Evolutionary conservation across 1,140 invertebrate species (phyloP).

Genomic region (Cydia amplana): DNA sequence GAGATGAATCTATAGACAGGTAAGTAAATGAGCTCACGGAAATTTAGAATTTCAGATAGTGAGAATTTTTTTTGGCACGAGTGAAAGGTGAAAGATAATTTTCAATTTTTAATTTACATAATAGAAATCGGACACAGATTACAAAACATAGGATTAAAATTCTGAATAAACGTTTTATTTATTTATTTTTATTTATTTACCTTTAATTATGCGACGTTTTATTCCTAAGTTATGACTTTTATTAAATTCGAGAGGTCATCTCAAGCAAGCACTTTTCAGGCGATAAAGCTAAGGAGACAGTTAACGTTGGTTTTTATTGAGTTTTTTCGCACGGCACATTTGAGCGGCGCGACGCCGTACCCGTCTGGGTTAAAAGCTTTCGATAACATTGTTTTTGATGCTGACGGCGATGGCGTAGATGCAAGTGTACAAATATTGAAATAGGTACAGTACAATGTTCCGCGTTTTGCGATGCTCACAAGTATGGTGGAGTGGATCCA

Average conservation of each 20-base stretch:
- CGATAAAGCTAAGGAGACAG: slow-evolving; percentile 54
- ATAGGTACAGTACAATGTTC: neutral
- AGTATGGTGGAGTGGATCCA: no score
- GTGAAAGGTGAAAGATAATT: no score
- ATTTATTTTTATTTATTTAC: no score
- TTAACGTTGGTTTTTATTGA: slow-evolving; percentile 55
- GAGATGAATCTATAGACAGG: no score
- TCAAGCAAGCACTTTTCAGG: slow-evolving; percentile 48
- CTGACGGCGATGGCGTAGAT: neutral
- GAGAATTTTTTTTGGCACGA: no score
- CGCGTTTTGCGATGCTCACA: neutral
- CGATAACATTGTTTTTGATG: slow-evolving; percentile 22
- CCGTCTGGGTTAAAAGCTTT: slow-evolving; percentile 25
- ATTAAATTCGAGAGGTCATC: slow-evolving; percentile 37
- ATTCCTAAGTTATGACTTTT: slow-evolving; percentile 14
- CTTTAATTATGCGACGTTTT: slow-evolving; percentile 40
- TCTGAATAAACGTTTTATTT: no score
- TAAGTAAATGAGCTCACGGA: no score
- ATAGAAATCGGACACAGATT: no score
- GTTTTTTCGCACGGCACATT: slow-evolving; percentile 56
- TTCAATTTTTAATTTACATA: no score
- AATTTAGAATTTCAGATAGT: no score
- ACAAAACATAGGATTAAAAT: no score
- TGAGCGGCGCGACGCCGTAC: slow-evolving; percentile 46
- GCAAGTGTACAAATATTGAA: slow-evolving; percentile 1